Percentiles rank a stretch among this genome's conserved stretches.
phyloP scores from a whole-genome alignment of 2,113 vertebrate genomes.

The Jaculus jaculus region DNA sequence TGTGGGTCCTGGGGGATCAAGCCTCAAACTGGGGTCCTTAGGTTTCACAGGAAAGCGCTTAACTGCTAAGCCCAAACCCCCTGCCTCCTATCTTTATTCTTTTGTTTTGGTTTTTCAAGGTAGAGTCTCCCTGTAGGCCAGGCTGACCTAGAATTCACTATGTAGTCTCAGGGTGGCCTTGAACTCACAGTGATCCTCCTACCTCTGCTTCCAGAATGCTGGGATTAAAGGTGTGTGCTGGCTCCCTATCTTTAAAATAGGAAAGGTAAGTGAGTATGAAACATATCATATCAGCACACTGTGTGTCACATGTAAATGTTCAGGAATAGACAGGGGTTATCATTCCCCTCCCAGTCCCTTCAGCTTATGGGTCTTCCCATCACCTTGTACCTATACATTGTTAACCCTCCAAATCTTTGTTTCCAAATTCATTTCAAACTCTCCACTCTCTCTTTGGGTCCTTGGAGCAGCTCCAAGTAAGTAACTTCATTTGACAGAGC shows the following conservation, averaged over 20 bases:
- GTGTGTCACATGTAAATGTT: neutral
- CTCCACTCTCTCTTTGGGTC: neutral
- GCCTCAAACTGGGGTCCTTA: no score
- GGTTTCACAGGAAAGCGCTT: no score
- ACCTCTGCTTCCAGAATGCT: no score
- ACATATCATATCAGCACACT: neutral
- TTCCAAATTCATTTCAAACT: neutral
- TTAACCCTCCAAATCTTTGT: neutral
- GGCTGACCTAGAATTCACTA: no score
- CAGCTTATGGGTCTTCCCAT: neutral
- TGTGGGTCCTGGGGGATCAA: no score
- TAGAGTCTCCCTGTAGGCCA: no score
- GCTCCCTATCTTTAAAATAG: slow-evolving; percentile 24
- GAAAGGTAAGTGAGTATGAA: neutral
- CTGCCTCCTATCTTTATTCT: no score
- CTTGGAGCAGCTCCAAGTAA: neutral
- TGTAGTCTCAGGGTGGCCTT: no score
- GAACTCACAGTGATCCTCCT: no score
- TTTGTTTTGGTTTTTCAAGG: no score
- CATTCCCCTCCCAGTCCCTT: neutral
- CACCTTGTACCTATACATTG: neutral
- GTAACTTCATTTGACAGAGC: neutral
- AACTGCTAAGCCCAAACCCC: no score
- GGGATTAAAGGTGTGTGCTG: no score
- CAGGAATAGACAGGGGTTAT: neutral